Evolutionary conservation across 2,113 vertebrate genomes (phyloP).

Genomic region (Chloebia gouldiae): DNA sequence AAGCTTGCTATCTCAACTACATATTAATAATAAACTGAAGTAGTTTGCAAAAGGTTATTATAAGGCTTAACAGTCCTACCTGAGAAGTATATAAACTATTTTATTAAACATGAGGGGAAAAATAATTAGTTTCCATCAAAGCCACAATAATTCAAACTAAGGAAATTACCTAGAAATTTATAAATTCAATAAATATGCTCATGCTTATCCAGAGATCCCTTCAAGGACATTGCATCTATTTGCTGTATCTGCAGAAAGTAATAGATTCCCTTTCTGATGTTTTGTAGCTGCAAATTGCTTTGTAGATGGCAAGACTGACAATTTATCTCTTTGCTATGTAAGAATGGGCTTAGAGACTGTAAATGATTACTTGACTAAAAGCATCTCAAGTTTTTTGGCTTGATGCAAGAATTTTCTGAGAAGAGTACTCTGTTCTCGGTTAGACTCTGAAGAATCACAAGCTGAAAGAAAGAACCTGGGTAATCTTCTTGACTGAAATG

Average conservation of each 20-base stretch:
- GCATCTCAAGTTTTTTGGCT: neutral
- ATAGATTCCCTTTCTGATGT: neutral
- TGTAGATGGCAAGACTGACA: neutral
- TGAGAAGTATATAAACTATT: neutral
- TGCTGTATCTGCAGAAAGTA: neutral
- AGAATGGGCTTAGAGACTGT: neutral
- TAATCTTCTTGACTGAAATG: neutral
- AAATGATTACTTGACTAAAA: slow-evolving; percentile 8
- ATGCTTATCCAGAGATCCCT: neutral
- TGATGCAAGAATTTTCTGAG: neutral
- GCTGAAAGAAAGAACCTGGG: neutral
- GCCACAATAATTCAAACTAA: neutral
- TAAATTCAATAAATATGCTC: slow-evolving; percentile 28
- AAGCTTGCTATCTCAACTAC: neutral
- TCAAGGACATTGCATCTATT: neutral
- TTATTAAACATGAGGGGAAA: neutral
- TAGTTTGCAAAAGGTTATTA: neutral
- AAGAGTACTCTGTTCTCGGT: neutral
- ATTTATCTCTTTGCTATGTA: neutral
- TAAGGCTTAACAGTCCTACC: neutral
- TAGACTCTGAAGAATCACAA: neutral
- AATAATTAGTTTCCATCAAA: neutral
- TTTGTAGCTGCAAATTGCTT: slow-evolving; percentile 4
- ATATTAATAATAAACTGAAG: neutral
- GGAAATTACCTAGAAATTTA: neutral